Conservation (phyloP, 2,797 vertebrate species). For the Enteromius unitaeniatus region DNA sequence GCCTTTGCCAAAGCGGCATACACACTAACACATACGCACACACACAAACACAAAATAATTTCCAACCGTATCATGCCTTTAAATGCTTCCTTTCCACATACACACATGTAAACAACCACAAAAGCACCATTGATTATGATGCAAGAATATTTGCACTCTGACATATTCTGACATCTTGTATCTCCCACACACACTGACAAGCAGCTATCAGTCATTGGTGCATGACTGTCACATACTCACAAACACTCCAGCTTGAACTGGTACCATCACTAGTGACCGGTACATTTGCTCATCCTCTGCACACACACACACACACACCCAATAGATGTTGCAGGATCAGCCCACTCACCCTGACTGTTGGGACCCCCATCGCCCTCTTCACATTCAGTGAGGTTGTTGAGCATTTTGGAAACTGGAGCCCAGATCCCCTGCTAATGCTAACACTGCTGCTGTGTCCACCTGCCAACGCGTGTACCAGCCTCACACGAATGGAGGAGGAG, state of each 20-base stretch:
- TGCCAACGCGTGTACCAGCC: constrained; percentile 52
- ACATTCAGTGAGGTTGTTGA: constrained; percentile 91
- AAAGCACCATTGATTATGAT: neutral
- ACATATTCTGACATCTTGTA: constrained; percentile 7
- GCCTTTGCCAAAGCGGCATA: constrained; percentile 54
- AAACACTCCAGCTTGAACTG: neutral
- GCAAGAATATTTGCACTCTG: constrained; percentile 3
- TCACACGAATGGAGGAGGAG: constrained; percentile 49
- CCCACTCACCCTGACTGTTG: constrained; percentile 89
- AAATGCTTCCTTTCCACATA: neutral
- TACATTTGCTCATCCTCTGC: constrained; percentile 22
- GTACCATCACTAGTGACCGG: constrained; percentile 16
- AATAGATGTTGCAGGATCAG: constrained; percentile 22
- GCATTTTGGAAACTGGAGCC: constrained; percentile 79
- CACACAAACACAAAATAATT: constrained; percentile 12
- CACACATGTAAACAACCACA: neutral
- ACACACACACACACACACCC: constrained; percentile 14
- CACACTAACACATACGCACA: constrained; percentile 41
- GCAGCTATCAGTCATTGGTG: constrained; percentile 29
- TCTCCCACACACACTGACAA: constrained; percentile 35
- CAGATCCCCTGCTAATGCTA: constrained; percentile 63
- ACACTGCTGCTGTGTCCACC: constrained; percentile 56
- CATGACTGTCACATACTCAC: constrained; percentile 37
- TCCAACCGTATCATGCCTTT: neutral
- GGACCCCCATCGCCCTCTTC: constrained; percentile 92